phyloP scores from a whole-genome alignment of 2,113 vertebrate genomes.

The Oriolus oriolus region DNA sequence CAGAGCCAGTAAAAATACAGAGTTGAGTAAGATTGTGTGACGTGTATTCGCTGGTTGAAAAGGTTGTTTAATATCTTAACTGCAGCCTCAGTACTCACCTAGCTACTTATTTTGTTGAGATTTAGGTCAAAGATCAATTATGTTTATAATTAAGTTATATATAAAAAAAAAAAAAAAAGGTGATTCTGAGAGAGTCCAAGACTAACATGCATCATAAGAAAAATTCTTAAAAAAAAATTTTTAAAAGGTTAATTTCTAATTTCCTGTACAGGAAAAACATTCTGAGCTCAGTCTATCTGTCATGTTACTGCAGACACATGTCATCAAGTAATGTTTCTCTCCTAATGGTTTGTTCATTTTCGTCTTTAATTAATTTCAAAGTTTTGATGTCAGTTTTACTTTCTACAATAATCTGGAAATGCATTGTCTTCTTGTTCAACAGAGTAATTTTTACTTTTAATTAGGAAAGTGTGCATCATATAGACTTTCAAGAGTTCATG shows the following conservation, averaged over 20 bases:
- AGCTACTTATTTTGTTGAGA: constrained; percentile 47
- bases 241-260: neutral
- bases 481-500: neutral
- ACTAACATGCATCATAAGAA: constrained; percentile 24
- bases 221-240: neutral
- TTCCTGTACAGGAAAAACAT: neutral
- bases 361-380: neutral
- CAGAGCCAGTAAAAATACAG: neutral
- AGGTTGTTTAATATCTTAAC: constrained; percentile 2
- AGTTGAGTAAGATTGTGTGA: neutral
- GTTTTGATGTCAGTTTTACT: neutral
- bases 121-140: constrained; percentile 68
- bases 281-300: neutral
- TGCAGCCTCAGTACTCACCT: constrained; percentile 29
- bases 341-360: neutral
- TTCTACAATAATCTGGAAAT: neutral
- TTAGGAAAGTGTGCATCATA: neutral
- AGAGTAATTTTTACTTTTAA: neutral
- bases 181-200: neutral
- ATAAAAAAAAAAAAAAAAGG: constrained; percentile 11
- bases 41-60: neutral
- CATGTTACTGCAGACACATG: neutral
- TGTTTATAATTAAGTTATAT: constrained; percentile 59
- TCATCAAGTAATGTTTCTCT: constrained; percentile 22
- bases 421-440: neutral